Evolutionary conservation across 2,797 vertebrate genomes (phyloP).

Genomic region (Anableps anableps): DNA sequence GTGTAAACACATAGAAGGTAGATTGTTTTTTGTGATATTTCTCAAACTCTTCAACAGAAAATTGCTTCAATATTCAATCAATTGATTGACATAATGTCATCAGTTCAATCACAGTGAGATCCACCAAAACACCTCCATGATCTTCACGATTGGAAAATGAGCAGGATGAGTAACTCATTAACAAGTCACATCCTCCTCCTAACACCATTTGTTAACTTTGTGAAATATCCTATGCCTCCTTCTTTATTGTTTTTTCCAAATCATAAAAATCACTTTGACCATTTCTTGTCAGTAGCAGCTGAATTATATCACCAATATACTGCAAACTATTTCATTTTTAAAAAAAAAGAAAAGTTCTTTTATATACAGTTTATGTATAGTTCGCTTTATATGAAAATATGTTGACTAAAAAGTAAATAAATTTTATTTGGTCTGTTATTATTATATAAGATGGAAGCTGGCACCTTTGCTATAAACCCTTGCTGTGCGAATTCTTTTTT

Average conservation of each 20-base stretch:
- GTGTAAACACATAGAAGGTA: neutral
- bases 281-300: conserved; percentile 34
- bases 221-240: conserved; percentile 58
- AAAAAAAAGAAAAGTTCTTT: neutral
- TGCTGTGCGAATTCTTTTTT: neutral
- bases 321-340: neutral
- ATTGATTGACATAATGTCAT: neutral
- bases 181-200: conserved; percentile 39
- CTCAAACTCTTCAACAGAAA: neutral
- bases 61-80: neutral
- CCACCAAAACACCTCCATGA: conserved; percentile 9
- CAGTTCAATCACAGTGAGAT: conserved; percentile 5
- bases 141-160: conserved; percentile 28
- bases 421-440: neutral
- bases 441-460: neutral
- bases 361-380: neutral
- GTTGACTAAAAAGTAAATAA: neutral
- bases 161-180: conserved; percentile 28
- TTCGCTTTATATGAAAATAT: neutral
- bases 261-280: conserved; percentile 42
- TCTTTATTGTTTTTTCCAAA: conserved; percentile 60
- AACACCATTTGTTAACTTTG: conserved; percentile 53
- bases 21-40: neutral
- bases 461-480: neutral
- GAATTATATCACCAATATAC: conserved; percentile 18